Evolutionary conservation across 2,113 vertebrate species (phyloP).

Genomic region (Phalacrocorax pelagicus): DNA sequence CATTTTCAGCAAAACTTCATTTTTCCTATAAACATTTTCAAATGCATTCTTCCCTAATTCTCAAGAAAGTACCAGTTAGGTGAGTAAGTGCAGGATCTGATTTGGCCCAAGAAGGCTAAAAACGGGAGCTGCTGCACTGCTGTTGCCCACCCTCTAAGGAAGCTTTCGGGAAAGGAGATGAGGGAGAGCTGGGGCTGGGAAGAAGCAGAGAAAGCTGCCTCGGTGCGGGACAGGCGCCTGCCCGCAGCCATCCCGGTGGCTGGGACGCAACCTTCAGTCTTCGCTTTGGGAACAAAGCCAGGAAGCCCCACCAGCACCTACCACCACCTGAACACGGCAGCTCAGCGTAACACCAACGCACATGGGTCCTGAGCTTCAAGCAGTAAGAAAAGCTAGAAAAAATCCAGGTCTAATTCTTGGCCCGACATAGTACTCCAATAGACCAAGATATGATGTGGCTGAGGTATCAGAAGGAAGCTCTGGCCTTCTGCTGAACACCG

Average conservation of each 20-base stretch:
- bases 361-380: not conserved
- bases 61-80: not conserved
- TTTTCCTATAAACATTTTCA: not conserved
- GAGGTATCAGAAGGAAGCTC: not conserved
- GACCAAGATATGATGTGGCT: not conserved
- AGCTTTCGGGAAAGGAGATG: rapidly evolving
- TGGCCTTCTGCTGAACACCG: not conserved
- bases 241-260: rapidly evolving
- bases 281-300: not conserved
- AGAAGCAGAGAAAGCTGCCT: not conserved
- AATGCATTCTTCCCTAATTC: not conserved
- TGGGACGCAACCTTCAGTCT: not conserved
- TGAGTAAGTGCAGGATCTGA: not conserved
- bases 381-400: not conserved
- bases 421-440: rapidly evolving
- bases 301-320: not conserved
- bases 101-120: not conserved
- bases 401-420: not conserved
- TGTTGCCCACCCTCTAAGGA: rapidly evolving
- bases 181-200: not conserved
- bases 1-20: not conserved
- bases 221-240: rapidly evolving
- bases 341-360: rapidly evolving
- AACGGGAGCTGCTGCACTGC: not conserved
- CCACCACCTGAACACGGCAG: rapidly evolving